Conservation (phyloP, 2,797 vertebrate species). For the Poliocrania exsul region DNA sequence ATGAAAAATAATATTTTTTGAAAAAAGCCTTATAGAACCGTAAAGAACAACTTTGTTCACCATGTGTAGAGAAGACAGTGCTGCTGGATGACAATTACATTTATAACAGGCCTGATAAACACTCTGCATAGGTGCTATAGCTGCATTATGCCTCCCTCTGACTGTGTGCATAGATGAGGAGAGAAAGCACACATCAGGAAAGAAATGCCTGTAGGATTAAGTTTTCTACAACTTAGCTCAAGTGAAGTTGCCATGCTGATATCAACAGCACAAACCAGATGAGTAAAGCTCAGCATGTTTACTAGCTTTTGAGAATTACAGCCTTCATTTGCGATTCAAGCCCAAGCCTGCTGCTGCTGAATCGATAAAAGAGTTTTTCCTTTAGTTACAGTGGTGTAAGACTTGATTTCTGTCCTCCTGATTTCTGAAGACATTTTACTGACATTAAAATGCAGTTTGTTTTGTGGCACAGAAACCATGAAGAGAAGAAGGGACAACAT, state of each 20-base stretch:
- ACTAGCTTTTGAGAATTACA: background rate
- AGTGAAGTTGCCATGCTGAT: background rate
- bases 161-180: background rate
- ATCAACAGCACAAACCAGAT: constrained; percentile 11
- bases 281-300: constrained; percentile 26
- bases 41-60: background rate
- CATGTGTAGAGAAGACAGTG: background rate
- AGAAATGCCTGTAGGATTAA: background rate
- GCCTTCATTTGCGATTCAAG: constrained; percentile 33
- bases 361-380: constrained; percentile 45
- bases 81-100: background rate
- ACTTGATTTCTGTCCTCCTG: background rate
- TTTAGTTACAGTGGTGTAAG: background rate
- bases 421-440: background rate
- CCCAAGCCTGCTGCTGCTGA: background rate
- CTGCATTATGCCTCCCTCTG: background rate
- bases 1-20: background rate
- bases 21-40: background rate
- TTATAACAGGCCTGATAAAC: background rate
- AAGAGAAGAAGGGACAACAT: background rate
- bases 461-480: background rate
- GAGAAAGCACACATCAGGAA: background rate
- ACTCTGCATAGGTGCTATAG: background rate
- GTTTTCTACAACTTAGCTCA: background rate
- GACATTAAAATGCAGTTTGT: constrained; percentile 9